Evolutionary conservation across 1,140 invertebrate genomes (phyloP), one percentile per base, ranked within the genome.

Genomic region (Drosophila repleta): DNA sequence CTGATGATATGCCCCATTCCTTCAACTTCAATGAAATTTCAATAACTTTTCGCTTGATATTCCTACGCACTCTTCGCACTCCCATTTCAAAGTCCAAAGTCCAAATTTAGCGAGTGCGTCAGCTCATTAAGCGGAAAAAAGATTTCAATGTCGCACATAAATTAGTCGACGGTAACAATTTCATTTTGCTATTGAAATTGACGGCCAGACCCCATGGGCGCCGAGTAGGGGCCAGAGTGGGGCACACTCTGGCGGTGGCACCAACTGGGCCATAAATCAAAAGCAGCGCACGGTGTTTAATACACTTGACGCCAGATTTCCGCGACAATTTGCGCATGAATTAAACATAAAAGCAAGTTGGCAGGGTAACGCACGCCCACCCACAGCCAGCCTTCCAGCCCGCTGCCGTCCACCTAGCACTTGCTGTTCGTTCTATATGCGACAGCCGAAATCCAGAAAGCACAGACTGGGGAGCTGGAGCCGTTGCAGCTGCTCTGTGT

Each of bases 251-350:
- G 55, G 37, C 46, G 18, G 45, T 55, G 57, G 81, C 32, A 64
- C 49, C 64, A 63, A 73, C 63, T 58, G 64, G 53, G 81, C 76
- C 83, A 88, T 88, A 88, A 88, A 88, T 88, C 83, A 88, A 88
- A 88, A 88, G 84, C 79, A 88, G 76, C 61, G 76, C 79, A 74
- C 60, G 57, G 79, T 76, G 73, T 88, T 88, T 87, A 87, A 87
- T 87, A 87, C 83, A 88, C 83, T 87, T 87, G 83, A 87, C 83
- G 83, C 85, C 83, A 88, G 83, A 88, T 88, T 88, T 88, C 84
- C 84, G 84, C 84, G 83, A 88, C 83, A 88, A 88, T 88, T 88
- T 88, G 83, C 79, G 69, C 83, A 88, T 88, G 83, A 88, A 88
- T 88, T 88, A 89, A 88, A 88, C 83, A 88, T 88, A 88, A 88